These are phyloP conservation scores for Cynocephalus volans DNA, from an alignment of 2,113 vertebrate genomes.

Conservation along the genomic window DNA sequence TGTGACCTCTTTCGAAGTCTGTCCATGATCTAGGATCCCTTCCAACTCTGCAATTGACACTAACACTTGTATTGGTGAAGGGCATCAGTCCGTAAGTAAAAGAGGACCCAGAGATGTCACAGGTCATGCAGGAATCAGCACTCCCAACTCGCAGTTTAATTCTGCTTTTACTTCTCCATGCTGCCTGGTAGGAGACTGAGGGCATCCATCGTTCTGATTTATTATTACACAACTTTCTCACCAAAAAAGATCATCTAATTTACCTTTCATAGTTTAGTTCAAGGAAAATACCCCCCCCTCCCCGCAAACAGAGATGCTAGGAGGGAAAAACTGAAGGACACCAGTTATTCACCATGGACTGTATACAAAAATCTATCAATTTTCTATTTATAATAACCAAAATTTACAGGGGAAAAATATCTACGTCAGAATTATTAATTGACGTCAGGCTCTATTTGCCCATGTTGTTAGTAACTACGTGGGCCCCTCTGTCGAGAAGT, in stretches of 20 bases:
- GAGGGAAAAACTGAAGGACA: constrained; percentile 7
- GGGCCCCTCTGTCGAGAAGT: not conserved
- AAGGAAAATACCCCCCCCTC: constrained; percentile 42
- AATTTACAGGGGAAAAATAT: constrained; percentile 34
- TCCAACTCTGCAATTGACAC: not conserved
- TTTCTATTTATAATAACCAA: constrained; percentile 70
- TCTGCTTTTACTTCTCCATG: not conserved
- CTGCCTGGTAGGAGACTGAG: not conserved
- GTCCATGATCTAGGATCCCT: not conserved
- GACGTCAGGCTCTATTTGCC: constrained; percentile 68
- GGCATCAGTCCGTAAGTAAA: not conserved
- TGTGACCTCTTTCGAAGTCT: not conserved
- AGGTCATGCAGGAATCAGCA: not conserved
- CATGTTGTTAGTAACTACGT: constrained; percentile 67
- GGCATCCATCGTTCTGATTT: constrained; percentile 37
- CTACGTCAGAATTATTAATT: constrained; percentile 46
- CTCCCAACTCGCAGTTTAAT: not conserved
- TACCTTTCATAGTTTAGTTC: constrained; percentile 62
- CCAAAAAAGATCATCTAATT: constrained; percentile 53
- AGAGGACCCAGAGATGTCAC: not conserved
- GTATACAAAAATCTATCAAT: constrained; percentile 56
- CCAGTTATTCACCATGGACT: constrained; percentile 16
- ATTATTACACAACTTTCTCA: constrained; percentile 53
- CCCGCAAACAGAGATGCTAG: not conserved
- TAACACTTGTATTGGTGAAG: not conserved